These are phyloP conservation scores for Thysanoteuthis rhombus DNA, from an alignment of 2,888 invertebrate species.

Conservation along the genomic window DNA sequence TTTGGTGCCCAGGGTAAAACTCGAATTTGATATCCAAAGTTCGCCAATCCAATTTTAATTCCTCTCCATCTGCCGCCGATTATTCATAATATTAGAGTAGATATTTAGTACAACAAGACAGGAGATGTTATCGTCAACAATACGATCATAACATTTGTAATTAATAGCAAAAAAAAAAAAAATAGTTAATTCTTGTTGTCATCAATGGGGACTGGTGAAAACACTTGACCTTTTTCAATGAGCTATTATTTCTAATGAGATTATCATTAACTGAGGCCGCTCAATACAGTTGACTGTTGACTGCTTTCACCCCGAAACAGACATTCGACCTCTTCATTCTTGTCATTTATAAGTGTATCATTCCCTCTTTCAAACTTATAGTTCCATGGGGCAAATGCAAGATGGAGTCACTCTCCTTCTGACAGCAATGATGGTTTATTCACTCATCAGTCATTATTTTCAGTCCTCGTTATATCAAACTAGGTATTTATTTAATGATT, in stretches of 20 bases:
- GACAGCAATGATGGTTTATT: not conserved
- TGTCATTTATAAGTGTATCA: not conserved
- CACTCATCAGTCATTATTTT: not conserved
- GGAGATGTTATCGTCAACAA: not conserved
- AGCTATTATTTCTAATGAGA: not conserved
- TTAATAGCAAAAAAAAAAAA: not conserved
- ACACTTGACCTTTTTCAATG: not conserved
- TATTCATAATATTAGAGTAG: not conserved
- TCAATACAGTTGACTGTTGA: not conserved
- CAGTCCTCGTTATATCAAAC: not conserved
- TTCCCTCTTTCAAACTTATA: not conserved
- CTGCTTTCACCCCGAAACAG: not conserved
- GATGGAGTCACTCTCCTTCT: not conserved
- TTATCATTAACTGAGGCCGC: not conserved
- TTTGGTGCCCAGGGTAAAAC: not conserved
- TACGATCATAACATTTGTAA: not conserved
- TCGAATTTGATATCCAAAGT: not conserved
- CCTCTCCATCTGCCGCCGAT: not conserved
- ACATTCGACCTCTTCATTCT: not conserved
- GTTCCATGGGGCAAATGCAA: not conserved
- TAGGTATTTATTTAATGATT: not conserved
- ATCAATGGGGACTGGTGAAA: not conserved
- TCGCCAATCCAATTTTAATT: not conserved
- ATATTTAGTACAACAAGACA: not conserved
- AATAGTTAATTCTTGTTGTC: constrained; percentile 1